Evolutionary conservation across 1,140 invertebrate genomes (phyloP).

Genomic region (Formica exsecta): DNA sequence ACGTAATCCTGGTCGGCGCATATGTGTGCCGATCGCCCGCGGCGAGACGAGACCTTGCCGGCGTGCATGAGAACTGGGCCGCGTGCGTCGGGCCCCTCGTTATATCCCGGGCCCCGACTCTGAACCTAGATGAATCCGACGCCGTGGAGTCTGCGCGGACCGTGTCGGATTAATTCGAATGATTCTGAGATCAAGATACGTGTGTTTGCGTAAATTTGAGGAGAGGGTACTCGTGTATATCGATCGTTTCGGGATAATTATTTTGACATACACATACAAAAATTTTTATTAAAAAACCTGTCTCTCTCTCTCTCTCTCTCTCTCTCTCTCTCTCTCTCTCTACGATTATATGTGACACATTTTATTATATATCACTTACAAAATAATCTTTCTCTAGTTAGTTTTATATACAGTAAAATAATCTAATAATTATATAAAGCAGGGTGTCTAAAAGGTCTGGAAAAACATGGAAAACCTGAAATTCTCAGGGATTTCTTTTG

Average conservation of each 20-base stretch:
- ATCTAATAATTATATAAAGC: no score
- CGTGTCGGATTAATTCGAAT: background rate
- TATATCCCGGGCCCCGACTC: conserved; percentile 36
- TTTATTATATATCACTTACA: background rate
- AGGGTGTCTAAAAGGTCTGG: no score
- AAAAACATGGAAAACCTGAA: no score
- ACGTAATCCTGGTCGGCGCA: conserved; percentile 80
- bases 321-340: no score
- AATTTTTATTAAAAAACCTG: background rate
- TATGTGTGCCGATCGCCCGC: conserved; percentile 80
- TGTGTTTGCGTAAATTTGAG: background rate
- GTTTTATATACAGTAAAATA: no score
- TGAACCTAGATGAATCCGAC: conserved; percentile 53
- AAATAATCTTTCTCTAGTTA: background rate
- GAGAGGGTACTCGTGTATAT: background rate
- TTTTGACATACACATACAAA: no score
- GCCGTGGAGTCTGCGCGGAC: conserved; percentile 53
- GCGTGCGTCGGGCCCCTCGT: conserved; percentile 65
- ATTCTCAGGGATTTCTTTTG: no score
- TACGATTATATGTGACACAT: background rate
- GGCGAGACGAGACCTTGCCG: conserved; percentile 83
- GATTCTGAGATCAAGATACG: conserved; percentile 3
- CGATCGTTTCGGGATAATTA: background rate
- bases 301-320: no score
- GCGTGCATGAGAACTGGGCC: conserved; percentile 86